phyloP scores from a whole-genome alignment of 1,140 invertebrate genomes.

The Brachionus koreanus region DNA sequence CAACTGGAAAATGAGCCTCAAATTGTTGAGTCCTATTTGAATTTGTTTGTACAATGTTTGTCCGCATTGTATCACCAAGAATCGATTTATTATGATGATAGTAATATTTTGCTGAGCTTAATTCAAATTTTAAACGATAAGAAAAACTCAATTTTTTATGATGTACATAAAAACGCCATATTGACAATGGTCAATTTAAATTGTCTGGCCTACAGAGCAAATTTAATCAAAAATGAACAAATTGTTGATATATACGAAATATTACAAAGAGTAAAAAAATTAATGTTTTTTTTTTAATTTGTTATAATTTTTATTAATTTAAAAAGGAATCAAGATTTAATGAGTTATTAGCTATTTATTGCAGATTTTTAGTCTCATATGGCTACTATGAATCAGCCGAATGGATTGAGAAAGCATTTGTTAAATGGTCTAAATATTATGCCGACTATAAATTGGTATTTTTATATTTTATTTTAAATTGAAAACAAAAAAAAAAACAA shows the following conservation, averaged over 20 bases:
- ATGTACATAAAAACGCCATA: background rate
- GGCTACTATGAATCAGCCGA: conserved; percentile 7
- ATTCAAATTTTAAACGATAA: conserved; percentile 4
- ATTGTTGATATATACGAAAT: conserved; percentile 1
- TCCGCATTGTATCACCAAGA: conserved; percentile 17
- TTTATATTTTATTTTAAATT: background rate
- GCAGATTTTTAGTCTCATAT: conserved; percentile 14
- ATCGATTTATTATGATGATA: conserved; percentile 39
- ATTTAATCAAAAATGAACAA: conserved; percentile 36
- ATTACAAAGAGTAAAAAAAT: background rate
- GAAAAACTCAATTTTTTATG: background rate
- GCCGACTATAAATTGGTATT: conserved; percentile 19
- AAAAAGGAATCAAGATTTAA: conserved; percentile 9
- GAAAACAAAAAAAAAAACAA: too few relatives aligned
- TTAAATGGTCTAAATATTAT: conserved; percentile 4
- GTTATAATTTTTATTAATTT: background rate
- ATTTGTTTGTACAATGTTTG: background rate
- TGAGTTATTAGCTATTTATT: background rate
- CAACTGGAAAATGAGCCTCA: background rate
- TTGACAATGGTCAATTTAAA: background rate
- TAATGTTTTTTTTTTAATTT: background rate
- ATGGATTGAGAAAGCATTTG: conserved; percentile 6
- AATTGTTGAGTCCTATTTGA: background rate
- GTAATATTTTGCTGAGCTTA: background rate
- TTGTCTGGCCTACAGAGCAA: conserved; percentile 26